Evolutionary conservation across 2,797 vertebrate genomes (phyloP), one percentile per base, ranked within the genome.

Genomic region (Neosilurus hyrtlii): DNA sequence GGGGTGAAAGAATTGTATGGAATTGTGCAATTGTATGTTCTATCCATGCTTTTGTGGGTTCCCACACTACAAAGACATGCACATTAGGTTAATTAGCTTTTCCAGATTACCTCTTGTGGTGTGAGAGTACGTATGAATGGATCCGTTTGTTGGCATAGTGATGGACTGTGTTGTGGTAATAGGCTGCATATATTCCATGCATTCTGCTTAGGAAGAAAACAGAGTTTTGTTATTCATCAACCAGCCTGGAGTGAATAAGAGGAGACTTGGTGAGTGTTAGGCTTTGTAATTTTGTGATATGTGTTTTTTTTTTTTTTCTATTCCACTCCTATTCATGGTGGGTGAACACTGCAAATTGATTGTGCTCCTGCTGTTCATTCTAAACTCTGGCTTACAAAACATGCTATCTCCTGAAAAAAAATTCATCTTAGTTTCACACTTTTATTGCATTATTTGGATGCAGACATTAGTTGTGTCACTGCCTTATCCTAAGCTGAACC

Each of bases 171-270:
- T 49, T 49, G 20, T 22, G 18, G 4, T 20, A 9, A 9, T 43
- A 70, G 10, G 68, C 71, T 61, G 52, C 52, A 57, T 66, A 11
- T 54, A 16, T 66, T 72, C 66, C 18, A 9, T 51, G 75, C 66
- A 2, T 75, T 15, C 67, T 26, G 61, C 22, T 54, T 26, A 51
- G 63, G 37, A 61, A 72, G 59, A 73, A 83, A 78, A 54, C 54
- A 82, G 1, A 81, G 6, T n/a, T 43, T 70, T 75, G 75, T 87
- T 84, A 82, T 81, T 87, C 54, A 79, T 81, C 72, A 56, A 49
- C 71, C 35, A 74, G 79, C 49, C 20, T 74, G 49, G 35, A 74
- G 35, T 2, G 51, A 84, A 80, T 66, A 51, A 72, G 68, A 68
- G 59, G 51, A 63, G 16, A 59, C 59, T 80, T 61, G 52, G 72